Evolutionary conservation across 2,888 invertebrate species (phyloP), one percentile per base, ranked within the genome.

Genomic region (Abrostola tripartita): DNA sequence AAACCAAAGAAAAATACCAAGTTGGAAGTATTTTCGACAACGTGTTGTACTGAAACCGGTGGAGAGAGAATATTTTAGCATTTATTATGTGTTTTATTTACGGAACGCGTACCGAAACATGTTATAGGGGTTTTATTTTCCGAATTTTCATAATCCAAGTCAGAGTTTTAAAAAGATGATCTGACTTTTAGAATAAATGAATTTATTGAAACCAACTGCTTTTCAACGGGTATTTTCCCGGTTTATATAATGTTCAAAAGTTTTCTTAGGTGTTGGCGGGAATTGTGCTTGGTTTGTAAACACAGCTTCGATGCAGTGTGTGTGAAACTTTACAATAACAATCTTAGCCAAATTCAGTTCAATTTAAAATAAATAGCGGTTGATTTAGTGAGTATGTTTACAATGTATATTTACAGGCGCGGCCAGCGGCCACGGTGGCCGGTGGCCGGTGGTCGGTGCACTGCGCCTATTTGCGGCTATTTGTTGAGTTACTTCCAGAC

Each of bases 331-430:
- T 50, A 66, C 40, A 60, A 75, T 54, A 73, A 66, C 67, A 72
- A 76, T 76, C 42, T 49, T 52, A 71, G 56, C 62, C 56, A 53
- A 76, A 76, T 76, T 60, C 56, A 68, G 70, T 68, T 14, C 61
- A 63, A 76, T 62, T 61, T 62, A 68, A 77, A 76, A 76, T 74
- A 79, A 73, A 79, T 76, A 64, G 41, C 24, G 41, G 51, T 70
- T 61, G 64, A 79, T 68, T 70, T 67, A 76, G 42, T 60, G 47
- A 52, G n/a, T 65, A 12, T 66, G 36, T 71, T 51, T 70, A 68
- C 63, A 36, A 42, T 61, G 61, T 66, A 42, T 65, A 52, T 70
- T 63, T 65, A 61, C 49, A 40, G 47, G 9, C 8, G 53, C 40
- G 40, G 12, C n/a, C 9, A 11, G 55, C 37, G n/a, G 52, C 37